Percentiles rank a stretch among this genome's conserved stretches.
Evolutionary conservation across 2,797 vertebrate species (phyloP).

Genomic region (Sebastes minor): DNA sequence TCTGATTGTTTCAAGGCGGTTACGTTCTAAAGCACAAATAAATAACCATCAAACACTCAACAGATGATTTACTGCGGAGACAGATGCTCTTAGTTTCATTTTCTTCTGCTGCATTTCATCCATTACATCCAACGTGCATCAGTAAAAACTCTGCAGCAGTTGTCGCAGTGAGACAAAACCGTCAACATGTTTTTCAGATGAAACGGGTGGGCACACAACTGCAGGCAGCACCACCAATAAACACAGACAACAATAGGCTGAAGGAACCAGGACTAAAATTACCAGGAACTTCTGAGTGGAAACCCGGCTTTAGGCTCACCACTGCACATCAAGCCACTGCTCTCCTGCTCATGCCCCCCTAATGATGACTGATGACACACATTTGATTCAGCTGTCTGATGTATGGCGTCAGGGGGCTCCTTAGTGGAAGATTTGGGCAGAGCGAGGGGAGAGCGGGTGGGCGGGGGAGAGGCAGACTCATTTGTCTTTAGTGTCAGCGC

Average conservation of each 20-base stretch:
- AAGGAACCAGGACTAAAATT: too few species aligned
- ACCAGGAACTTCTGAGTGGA: too few species aligned
- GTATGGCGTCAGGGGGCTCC: slow-evolving; percentile 63
- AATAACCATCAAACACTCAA: too few species aligned
- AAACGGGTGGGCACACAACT: background rate
- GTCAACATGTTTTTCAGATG: too few species aligned
- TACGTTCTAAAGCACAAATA: too few species aligned
- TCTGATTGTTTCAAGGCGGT: too few species aligned
- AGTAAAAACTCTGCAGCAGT: background rate
- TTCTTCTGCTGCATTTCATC: background rate
- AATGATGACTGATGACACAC: slow-evolving; percentile 76
- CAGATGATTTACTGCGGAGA: too few species aligned
- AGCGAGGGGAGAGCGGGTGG: slow-evolving; percentile 49
- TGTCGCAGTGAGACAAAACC: background rate
- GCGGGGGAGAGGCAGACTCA: slow-evolving; percentile 44
- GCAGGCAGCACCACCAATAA: background rate
- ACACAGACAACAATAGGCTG: too few species aligned
- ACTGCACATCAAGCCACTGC: slow-evolving; percentile 15
- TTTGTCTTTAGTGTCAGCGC: slow-evolving; percentile 62
- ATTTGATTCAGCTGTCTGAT: slow-evolving; percentile 68
- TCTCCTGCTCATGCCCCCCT: slow-evolving; percentile 43
- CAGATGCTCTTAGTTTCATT: too few species aligned
- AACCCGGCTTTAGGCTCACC: background rate
- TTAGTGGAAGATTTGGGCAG: slow-evolving; percentile 67
- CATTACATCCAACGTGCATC: background rate